phyloP scores from a whole-genome alignment of 2,113 vertebrate species.

The Paracanthobrama guichenoti region DNA sequence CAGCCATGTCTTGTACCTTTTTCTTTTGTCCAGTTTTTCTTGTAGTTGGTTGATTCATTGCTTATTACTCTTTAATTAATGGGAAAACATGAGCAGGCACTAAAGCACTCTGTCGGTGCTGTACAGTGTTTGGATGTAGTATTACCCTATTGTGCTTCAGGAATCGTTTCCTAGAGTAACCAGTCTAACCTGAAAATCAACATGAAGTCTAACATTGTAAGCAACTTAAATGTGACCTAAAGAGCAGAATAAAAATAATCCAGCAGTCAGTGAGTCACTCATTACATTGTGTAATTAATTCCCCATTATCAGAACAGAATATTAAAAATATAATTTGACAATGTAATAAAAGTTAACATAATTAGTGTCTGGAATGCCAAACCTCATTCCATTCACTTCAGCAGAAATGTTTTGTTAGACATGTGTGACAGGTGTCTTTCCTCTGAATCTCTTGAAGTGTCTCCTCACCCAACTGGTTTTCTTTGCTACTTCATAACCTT shows the following conservation, averaged over 20 bases:
- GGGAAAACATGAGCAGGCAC: not conserved
- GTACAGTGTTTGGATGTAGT: not conserved
- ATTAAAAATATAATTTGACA: not conserved
- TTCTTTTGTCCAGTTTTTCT: too few species aligned
- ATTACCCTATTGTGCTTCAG: not conserved
- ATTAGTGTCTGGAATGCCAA: slow-evolving; percentile 19
- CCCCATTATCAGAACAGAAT: not conserved
- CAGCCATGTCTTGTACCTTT: too few species aligned
- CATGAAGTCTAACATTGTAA: not conserved
- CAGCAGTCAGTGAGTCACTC: not conserved
- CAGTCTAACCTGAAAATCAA: not conserved
- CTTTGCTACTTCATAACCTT: not conserved
- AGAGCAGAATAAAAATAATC: not conserved
- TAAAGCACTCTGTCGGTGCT: not conserved
- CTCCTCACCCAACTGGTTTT: slow-evolving; percentile 16
- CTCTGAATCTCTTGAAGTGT: not conserved
- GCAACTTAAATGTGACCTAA: not conserved
- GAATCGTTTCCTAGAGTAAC: not conserved
- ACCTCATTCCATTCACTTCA: slow-evolving; percentile 25
- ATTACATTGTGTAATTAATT: not conserved
- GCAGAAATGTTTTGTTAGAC: not conserved
- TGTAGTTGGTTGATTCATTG: too few species aligned
- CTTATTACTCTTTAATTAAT: too few species aligned
- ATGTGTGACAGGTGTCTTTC: not conserved
- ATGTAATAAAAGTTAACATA: not conserved